Conservation (phyloP, 2,888 invertebrate species). For the Halictus ligatus region DNA sequence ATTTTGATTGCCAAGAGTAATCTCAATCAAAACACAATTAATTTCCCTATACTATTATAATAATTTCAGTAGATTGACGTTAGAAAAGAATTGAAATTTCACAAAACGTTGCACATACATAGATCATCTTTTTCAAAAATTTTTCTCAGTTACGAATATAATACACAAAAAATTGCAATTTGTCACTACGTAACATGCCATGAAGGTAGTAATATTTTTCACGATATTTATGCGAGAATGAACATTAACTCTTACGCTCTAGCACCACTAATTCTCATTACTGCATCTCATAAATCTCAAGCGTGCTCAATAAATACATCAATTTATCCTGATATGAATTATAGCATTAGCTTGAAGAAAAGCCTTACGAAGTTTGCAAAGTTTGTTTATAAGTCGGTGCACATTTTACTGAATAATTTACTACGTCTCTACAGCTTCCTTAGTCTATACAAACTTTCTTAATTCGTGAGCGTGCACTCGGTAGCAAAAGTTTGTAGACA, state of each 20-base stretch:
- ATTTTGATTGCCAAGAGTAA: no score
- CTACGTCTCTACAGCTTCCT: neutral
- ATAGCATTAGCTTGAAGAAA: neutral
- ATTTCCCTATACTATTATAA: no score
- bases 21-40: no score
- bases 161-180: no score
- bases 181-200: no score
- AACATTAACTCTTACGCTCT: neutral
- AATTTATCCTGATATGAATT: neutral
- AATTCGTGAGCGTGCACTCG: neutral
- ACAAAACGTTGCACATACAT: no score
- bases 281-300: neutral
- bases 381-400: neutral
- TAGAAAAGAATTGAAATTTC: no score
- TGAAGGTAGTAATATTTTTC: no score
- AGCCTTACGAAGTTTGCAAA: neutral
- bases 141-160: no score
- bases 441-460: neutral
- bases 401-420: neutral
- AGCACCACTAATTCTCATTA: neutral
- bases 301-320: neutral
- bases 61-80: no score
- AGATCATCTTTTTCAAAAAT: no score
- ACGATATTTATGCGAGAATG: neutral
- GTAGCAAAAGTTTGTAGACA: neutral